Evolutionary conservation across 2,888 invertebrate genomes (phyloP), one percentile per base, ranked within the genome.

Genomic region (Ichneumon xanthorius): DNA sequence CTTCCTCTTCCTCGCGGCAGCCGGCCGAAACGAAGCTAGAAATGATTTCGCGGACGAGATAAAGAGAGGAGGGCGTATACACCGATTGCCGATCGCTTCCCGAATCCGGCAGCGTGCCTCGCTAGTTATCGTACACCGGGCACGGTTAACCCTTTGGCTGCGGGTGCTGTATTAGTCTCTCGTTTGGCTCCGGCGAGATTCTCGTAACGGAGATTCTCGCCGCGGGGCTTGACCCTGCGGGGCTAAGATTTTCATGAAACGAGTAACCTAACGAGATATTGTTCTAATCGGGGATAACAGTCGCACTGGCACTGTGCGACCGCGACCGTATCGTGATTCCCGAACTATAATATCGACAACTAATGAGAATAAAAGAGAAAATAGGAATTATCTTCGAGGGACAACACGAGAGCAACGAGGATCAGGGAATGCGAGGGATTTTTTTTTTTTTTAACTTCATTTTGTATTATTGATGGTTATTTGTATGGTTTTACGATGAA

Each of bases 41-140:
- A 79, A 86, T 84, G 89, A 90, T 90, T 88, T 84, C 85, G 55
- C 78, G 79, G 80, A 73, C 58, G 72, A 88, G 89, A 90, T 89
- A 90, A 89, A 87, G 85, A 71, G 65, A 6, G 37, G 53, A 87
- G 81, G 89, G 87, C 88, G 88, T 87, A 84, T 58, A 63, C 65
- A 73, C 78, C 86, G 88, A 89, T 88, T 86, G 80, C 70, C 87
- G 89, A 89, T 89, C 85, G 86, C 87, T 87, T 84, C 79, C 87
- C 86, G 87, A 89, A 89, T 88, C 88, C 84, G 82, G 87, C 88
- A 87, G 86, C 89, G 85, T 86, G 11, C 80, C 37, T 63, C 77
- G 81, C 77, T 81, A 81, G 84, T 78, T 84, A 84, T 80, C 73
- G 77, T 63, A 82, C 58, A 26, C 58, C 58, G 26, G 22, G 19